phyloP scores from a whole-genome alignment of 2,888 invertebrate genomes.

The Trichogramma evanescens region DNA sequence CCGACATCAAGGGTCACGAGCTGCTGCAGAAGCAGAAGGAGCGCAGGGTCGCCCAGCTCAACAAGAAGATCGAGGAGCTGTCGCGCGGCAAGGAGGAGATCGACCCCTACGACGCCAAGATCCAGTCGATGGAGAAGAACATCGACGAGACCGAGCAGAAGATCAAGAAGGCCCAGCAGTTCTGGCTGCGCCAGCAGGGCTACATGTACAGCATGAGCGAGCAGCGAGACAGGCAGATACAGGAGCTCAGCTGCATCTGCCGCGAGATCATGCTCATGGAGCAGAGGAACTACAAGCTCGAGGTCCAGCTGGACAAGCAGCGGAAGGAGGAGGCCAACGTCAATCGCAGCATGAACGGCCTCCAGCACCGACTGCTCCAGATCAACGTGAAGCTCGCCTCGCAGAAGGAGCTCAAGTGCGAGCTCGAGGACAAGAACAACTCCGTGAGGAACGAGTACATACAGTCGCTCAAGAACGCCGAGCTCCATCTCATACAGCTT shows the following conservation, averaged over 20 bases:
- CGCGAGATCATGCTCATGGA: slow-evolving; percentile 65
- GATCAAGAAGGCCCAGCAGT: slow-evolving; percentile 61
- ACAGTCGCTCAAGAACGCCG: slow-evolving; percentile 57
- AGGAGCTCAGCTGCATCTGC: slow-evolving; percentile 62
- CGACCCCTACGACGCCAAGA: slow-evolving; percentile 57
- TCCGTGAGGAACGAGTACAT: slow-evolving; percentile 51
- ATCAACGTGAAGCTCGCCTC: slow-evolving; percentile 44
- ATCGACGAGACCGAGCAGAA: slow-evolving; percentile 57
- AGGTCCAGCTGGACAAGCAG: slow-evolving; percentile 58
- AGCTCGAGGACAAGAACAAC: slow-evolving; percentile 53
- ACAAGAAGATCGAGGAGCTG: slow-evolving; percentile 51
- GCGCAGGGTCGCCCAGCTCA: slow-evolving; percentile 49
- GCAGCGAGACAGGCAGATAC: slow-evolving; percentile 61
- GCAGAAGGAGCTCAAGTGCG: slow-evolving; percentile 51
- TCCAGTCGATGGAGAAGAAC: slow-evolving; percentile 59
- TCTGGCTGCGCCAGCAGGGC: slow-evolving; percentile 72
- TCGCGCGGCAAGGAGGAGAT: slow-evolving; percentile 39
- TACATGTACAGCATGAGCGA: slow-evolving; percentile 63
- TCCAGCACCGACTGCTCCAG: slow-evolving; percentile 57
- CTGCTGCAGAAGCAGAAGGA: slow-evolving; percentile 49
- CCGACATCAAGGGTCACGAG: slow-evolving; percentile 49
- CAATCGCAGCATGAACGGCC: slow-evolving; percentile 54
- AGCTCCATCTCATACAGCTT: slow-evolving; percentile 60
- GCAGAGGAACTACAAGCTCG: slow-evolving; percentile 66
- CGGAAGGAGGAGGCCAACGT: slow-evolving; percentile 54